Conservation (phyloP, 2,797 vertebrate genomes). For the Lepidocolaptes lacrymiger region DNA sequence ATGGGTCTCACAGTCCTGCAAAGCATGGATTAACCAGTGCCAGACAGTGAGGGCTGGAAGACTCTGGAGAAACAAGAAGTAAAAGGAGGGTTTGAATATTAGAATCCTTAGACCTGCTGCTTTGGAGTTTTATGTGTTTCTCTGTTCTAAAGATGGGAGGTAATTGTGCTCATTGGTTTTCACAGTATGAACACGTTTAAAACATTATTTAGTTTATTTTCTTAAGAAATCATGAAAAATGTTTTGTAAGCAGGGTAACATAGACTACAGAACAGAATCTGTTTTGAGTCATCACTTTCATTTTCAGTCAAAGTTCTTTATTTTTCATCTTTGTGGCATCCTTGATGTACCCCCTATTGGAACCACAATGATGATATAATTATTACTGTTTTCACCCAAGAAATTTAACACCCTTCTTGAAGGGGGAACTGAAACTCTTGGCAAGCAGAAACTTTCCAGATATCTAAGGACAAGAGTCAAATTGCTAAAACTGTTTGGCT, state of each 20-base stretch:
- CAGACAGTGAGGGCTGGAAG: neutral
- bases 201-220: neutral
- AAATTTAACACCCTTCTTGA: neutral
- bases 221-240: neutral
- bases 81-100: neutral
- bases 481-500: neutral
- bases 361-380: neutral
- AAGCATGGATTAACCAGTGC: neutral
- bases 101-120: neutral
- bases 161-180: neutral
- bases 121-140: neutral
- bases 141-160: neutral
- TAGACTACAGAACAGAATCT: neutral
- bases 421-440: neutral
- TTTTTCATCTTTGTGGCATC: neutral
- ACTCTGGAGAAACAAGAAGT: neutral
- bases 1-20: neutral
- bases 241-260: neutral
- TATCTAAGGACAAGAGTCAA: neutral
- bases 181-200: neutral
- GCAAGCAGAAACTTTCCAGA: neutral
- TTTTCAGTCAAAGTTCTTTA: conserved; percentile 38
- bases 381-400: neutral
- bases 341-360: neutral
- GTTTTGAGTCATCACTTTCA: neutral